Conservation (phyloP, 2,888 invertebrate species). For the Drosophila kokeensis region DNA sequence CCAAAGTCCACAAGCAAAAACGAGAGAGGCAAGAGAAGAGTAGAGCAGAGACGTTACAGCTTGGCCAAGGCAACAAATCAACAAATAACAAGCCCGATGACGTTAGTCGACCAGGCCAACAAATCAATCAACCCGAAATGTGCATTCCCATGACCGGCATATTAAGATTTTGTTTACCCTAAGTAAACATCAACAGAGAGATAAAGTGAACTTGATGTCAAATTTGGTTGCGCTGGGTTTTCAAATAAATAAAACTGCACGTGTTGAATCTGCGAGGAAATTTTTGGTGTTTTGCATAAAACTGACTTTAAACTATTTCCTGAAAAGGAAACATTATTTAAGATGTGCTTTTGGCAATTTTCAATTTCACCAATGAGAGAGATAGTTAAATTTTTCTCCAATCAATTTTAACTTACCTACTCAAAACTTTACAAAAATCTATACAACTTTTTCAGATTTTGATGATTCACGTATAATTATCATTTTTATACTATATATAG, state of each 20-base stretch:
- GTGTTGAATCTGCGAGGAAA: background rate
- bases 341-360: background rate
- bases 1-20: background rate
- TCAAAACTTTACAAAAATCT: background rate
- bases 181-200: background rate
- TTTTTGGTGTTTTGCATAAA: background rate
- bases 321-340: background rate
- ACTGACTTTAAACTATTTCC: background rate
- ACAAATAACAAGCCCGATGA: background rate
- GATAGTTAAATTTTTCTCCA: background rate
- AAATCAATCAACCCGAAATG: conserved; percentile 71
- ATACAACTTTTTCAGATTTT: background rate
- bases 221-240: background rate
- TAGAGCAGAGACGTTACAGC: background rate
- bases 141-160: conserved; percentile 62
- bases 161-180: conserved; percentile 44
- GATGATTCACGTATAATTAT: background rate
- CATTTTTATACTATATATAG: background rate
- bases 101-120: conserved; percentile 52
- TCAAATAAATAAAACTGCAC: background rate
- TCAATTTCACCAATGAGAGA: background rate
- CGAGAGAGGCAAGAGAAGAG: background rate
- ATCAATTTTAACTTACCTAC: background rate
- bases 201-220: background rate
- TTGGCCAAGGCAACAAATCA: conserved; percentile 27